Percentiles rank a stretch among this genome's conserved stretches.
These are phyloP conservation scores for Copidosoma floridanum DNA, from an alignment of 1,140 invertebrate species.

Conservation along the genomic window DNA sequence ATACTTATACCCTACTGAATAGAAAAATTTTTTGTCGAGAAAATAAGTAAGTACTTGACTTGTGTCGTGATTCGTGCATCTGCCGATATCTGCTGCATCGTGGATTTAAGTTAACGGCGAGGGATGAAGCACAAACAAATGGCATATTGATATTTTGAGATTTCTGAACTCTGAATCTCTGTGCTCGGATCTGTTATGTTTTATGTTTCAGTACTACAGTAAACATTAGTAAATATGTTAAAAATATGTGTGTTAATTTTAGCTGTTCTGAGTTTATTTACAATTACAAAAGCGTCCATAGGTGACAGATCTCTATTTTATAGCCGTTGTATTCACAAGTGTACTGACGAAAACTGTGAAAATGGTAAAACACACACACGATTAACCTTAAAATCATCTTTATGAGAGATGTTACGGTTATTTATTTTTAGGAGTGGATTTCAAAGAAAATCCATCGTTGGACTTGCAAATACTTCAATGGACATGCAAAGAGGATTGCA, in stretches of 20 bases:
- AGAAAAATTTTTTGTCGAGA: too few species aligned
- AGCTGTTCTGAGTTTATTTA: conserved; percentile 20
- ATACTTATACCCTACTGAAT: too few species aligned
- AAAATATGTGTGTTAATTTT: conserved; percentile 16
- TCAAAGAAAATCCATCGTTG: conserved; percentile 56
- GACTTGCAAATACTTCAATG: conserved; percentile 65
- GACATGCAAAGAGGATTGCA: conserved; percentile 81
- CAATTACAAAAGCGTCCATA: conserved; percentile 33
- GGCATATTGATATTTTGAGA: too few species aligned
- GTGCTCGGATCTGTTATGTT: too few species aligned
- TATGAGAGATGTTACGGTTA: conserved; percentile 20
- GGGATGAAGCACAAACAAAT: too few species aligned
- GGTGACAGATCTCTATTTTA: conserved; percentile 51
- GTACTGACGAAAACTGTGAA: conserved; percentile 46
- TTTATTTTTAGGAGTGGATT: conserved; percentile 54
- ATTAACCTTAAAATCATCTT: conserved; percentile 19
- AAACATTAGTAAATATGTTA: conserved; percentile 21
- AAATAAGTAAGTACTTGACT: too few species aligned
- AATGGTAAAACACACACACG: conserved; percentile 36
- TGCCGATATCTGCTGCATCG: too few species aligned
- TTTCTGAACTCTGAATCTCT: too few species aligned
- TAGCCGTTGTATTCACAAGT: conserved; percentile 49
- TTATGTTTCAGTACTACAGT: too few species aligned
- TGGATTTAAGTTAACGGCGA: too few species aligned
- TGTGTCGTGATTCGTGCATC: too few species aligned